phyloP scores from a whole-genome alignment of 2,888 invertebrate species.

The Dynastes grantii region DNA sequence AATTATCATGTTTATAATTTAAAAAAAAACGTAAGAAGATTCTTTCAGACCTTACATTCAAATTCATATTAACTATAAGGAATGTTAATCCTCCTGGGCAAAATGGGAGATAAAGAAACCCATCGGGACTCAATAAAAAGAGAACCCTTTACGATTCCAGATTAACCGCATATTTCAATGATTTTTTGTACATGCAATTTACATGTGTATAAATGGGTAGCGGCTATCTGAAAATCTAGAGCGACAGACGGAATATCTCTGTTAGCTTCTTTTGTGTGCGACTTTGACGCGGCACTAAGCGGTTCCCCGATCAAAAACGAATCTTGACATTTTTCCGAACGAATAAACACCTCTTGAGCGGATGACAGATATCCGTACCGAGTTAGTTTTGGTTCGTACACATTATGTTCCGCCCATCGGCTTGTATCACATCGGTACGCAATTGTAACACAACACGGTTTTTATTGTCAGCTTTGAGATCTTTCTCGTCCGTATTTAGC shows the following conservation, averaged over 20 bases:
- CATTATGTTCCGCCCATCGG: slow-evolving; percentile 53
- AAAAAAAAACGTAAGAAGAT: no score
- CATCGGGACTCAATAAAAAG: background rate
- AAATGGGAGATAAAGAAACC: background rate
- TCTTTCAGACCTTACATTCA: no score
- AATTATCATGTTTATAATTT: no score
- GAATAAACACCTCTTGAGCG: slow-evolving; percentile 57
- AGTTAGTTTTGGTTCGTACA: slow-evolving; percentile 35
- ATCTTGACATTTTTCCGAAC: slow-evolving; percentile 66
- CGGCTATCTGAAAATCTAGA: slow-evolving; percentile 21
- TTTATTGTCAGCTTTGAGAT: slow-evolving; percentile 55
- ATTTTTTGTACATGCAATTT: slow-evolving; percentile 11
- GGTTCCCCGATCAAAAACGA: slow-evolving; percentile 60
- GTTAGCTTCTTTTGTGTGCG: slow-evolving; percentile 36
- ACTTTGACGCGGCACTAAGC: slow-evolving; percentile 53
- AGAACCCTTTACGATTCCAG: slow-evolving; percentile 7
- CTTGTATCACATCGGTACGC: slow-evolving; percentile 55
- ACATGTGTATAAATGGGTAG: slow-evolving; percentile 1
- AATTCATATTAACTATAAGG: background rate
- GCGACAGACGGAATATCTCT: slow-evolving; percentile 28
- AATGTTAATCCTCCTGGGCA: slow-evolving; percentile 8
- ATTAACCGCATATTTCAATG: slow-evolving; percentile 12
- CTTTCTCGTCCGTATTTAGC: slow-evolving; percentile 8
- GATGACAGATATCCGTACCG: slow-evolving; percentile 48
- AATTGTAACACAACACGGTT: slow-evolving; percentile 64